Evolutionary conservation across 1,140 invertebrate species (phyloP), one percentile per base, ranked within the genome.

Genomic region (Leptonema lineaticorne): DNA sequence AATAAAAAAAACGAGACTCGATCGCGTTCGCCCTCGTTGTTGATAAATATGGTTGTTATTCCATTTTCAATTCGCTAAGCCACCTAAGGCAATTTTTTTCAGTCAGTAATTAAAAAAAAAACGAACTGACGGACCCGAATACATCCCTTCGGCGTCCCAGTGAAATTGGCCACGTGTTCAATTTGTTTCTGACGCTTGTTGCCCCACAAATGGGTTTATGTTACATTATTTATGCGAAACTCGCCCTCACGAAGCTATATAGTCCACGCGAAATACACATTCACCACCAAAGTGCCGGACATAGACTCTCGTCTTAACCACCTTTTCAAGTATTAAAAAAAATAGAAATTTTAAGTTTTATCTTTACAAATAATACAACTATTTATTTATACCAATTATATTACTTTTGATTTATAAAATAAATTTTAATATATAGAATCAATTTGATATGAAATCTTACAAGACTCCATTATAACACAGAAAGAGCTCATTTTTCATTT

Each of bases 141-240:
- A 26, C 5, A 26, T 14, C 20, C 50, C 18, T 41, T 24, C 60
- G 9, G 62, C 41, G 62, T 71, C 67, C 67, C 37, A 72, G 71
- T 69, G 71, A 72, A 69, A 72, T 69, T 50, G 63, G 46, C 67
- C 71, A 72, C 71, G 71, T 72, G 71, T 72, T 72, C 71, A 69
- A 69, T 72, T 72, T 69, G 69, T 69, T 69, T 69, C 58, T 9
- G 22, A 22, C 50, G 50, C 46, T 65, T 60, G 58, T 53, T 57
- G 70, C 70, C 70, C 70, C 70, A 67, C 70, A 72, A 72, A 72
- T 72, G 46, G 71, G 71, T 72, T 72, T 72, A 69, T 65, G 71
- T 72, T 72, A 67, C 71, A 72, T 72, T 72, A 72, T 72, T 72
- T 72, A 72, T 72, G 71, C 68, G 63, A 20, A n/a, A 57, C 67